Base-by-base conservation (phyloP, 2,888 invertebrate genomes). In the Corythucha ciliata region DNA sequence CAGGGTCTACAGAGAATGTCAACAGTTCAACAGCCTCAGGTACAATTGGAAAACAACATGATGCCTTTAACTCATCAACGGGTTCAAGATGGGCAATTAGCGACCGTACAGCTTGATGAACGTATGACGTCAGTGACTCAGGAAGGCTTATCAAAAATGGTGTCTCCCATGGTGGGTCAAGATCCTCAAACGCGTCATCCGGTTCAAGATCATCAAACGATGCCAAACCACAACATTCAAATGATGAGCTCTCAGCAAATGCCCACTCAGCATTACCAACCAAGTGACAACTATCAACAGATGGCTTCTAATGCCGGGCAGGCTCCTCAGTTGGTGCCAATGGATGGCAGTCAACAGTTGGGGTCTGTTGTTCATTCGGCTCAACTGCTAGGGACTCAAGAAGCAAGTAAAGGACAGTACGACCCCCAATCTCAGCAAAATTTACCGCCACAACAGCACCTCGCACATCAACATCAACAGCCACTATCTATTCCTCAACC, bases 211-310 rank as follows among this genome's bases (percentile, higher is more conserved):
- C 49, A 49, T 24, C 14, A 27, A 44, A 57, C 60, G 22, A 67
- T 68, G 4, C 70, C 70, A 57, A 62, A 57, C 20, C 58, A 69
- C 5, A n/a, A n/a, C n/a, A 69, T 71, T 56, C 69, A 70, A 24
- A 48, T 54, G 24, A 25, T 27, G 40, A 39, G 25, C 22, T 32
- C 42, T 5, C 24, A 20, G 21, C 41, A 26, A 18, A 29, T 40
- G 20, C 21, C 25, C 12, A 20, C 10, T 16, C 25, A 41, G 24
- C 16, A 20, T 2, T 10, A 49, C 12, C 49, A 29, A 10, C 40
- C 26, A 40, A 27, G 18, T 24, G 49, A 49, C n/a, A 21, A 66
- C 47, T 63, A 68, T n/a, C 68, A 68, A 39, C 62, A 67, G 45
- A 72, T 76, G 32, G 69, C 61, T 72, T 27, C 71, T 73, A 33